These are phyloP conservation scores for Stratiomys singularior DNA, from an alignment of 2,888 invertebrate genomes.

Conservation along the genomic window DNA sequence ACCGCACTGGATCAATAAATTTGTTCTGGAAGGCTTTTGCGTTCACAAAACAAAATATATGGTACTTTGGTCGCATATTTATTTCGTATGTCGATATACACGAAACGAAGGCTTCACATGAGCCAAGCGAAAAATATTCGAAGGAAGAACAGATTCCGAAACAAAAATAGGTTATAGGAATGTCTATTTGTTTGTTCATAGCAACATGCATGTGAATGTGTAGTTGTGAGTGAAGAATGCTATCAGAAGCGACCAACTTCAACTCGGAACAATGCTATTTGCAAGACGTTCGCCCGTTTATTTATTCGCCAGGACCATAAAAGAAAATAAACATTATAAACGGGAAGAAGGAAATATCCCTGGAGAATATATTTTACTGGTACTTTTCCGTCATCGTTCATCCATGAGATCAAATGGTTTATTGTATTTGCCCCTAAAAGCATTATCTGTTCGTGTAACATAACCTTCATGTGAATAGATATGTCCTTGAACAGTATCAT, in stretches of 20 bases:
- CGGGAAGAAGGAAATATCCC: slow-evolving; percentile 29
- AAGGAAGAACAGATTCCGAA: slow-evolving; percentile 21
- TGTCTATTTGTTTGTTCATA: not conserved
- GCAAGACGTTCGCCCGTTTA: not conserved
- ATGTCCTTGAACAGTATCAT: slow-evolving; percentile 2
- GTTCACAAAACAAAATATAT: slow-evolving; percentile 10
- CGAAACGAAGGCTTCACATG: not conserved
- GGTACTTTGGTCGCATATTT: slow-evolving; percentile 20
- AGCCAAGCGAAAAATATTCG: not conserved
- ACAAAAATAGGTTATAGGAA: slow-evolving; percentile 8
- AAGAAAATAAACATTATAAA: slow-evolving; percentile 45
- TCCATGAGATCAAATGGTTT: slow-evolving; percentile 47
- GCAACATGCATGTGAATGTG: not conserved
- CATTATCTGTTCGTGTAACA: slow-evolving; percentile 24
- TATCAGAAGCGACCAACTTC: not conserved
- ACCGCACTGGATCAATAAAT: slow-evolving; percentile 38
- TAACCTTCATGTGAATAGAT: not conserved
- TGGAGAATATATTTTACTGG: slow-evolving; percentile 32
- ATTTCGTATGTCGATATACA: slow-evolving; percentile 25
- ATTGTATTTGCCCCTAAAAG: slow-evolving; percentile 42
- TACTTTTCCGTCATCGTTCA: slow-evolving; percentile 45
- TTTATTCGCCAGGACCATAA: not conserved
- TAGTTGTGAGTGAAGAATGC: not conserved
- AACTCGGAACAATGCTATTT: not conserved
- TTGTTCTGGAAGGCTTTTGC: slow-evolving; percentile 22